Evolutionary conservation across 1,140 invertebrate genomes (phyloP).

Genomic region (Bombus terrestris): DNA sequence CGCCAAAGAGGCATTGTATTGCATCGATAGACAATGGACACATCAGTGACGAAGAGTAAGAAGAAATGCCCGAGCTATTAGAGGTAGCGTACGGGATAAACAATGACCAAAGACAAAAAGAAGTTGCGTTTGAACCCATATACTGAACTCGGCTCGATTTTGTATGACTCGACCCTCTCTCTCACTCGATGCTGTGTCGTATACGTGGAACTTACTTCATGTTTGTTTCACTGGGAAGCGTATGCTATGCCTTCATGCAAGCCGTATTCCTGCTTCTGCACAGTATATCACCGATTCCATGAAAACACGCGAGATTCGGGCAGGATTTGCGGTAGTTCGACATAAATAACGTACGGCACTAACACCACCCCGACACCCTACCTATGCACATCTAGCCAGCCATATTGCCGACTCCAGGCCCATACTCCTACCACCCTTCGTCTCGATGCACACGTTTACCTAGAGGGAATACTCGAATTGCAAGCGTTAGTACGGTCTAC

Average conservation of each 20-base stretch:
- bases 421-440: slow-evolving; percentile 57
- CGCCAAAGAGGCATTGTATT: background rate
- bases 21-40: background rate
- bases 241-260: slow-evolving; percentile 81
- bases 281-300: slow-evolving; percentile 81
- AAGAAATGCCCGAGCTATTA: background rate
- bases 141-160: slow-evolving; percentile 24
- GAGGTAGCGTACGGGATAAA: slow-evolving; percentile 26
- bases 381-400: slow-evolving; percentile 80
- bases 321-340: slow-evolving; percentile 81
- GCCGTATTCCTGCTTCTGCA: slow-evolving; percentile 77
- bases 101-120: slow-evolving; percentile 49
- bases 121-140: slow-evolving; percentile 51
- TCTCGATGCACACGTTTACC: slow-evolving; percentile 27
- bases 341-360: slow-evolving; percentile 80
- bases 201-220: slow-evolving; percentile 79
- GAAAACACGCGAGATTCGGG: slow-evolving; percentile 81
- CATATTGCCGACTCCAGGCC: slow-evolving; percentile 76
- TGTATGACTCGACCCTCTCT: slow-evolving; percentile 41
- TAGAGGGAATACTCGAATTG: slow-evolving; percentile 46
- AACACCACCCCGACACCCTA: slow-evolving; percentile 80
- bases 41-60: background rate
- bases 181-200: slow-evolving; percentile 33
- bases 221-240: slow-evolving; percentile 77
- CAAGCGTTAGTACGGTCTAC: background rate